Evolutionary conservation across 2,797 vertebrate genomes (phyloP).

Genomic region (Phylloscopus collybita): DNA sequence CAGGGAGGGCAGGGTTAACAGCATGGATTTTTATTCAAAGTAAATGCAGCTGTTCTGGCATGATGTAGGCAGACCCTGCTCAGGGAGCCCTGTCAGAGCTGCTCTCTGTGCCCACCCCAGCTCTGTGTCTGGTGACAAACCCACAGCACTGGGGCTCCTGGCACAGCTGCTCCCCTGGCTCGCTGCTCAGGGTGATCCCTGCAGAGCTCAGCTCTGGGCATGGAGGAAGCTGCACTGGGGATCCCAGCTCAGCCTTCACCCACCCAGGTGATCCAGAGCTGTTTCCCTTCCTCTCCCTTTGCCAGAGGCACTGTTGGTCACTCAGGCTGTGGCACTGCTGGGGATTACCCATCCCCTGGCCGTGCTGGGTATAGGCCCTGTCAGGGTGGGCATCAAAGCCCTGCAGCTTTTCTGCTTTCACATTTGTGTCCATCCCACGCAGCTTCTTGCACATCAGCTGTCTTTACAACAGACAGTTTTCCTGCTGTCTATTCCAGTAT

Average conservation of each 20-base stretch:
- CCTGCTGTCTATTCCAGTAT: background rate
- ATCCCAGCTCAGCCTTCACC: background rate
- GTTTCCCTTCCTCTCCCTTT: background rate
- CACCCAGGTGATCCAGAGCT: background rate
- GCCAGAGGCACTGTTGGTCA: background rate
- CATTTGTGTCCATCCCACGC: background rate
- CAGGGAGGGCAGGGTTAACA: background rate
- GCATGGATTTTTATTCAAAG: background rate
- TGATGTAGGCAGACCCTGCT: background rate
- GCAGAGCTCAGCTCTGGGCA: background rate
- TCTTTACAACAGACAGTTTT: background rate
- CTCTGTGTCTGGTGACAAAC: background rate
- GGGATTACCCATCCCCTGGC: background rate
- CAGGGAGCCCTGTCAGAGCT: background rate
- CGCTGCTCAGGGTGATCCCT: background rate
- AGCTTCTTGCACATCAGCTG: background rate
- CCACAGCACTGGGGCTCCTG: background rate
- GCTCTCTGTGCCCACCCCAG: background rate
- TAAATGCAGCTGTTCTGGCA: background rate
- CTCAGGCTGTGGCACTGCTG: background rate
- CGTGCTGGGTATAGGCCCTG: background rate
- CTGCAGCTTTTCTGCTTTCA: background rate
- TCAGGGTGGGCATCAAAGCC: background rate
- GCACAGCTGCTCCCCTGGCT: background rate
- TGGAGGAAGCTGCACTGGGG: rapidly evolving